Conservation (phyloP, 92 coral and sea anemone genomes). For the Scolanthus callimorphus region DNA sequence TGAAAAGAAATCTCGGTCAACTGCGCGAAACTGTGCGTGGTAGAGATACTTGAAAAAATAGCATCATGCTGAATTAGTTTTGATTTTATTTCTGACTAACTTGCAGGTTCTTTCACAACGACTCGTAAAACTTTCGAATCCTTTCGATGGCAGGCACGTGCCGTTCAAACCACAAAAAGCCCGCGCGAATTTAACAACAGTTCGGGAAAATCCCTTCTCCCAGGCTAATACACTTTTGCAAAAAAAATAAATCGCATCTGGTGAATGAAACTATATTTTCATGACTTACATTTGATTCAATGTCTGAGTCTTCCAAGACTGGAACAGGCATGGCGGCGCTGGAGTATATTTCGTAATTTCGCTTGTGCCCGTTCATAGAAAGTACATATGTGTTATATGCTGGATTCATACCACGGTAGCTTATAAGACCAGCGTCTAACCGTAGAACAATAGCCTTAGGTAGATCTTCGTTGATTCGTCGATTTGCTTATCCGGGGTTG, state of each 20-base stretch:
- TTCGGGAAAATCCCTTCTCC: background rate
- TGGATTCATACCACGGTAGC: conserved; percentile 15
- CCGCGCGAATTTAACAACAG: background rate
- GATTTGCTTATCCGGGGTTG: background rate
- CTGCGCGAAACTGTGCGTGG: no score
- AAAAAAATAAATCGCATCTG: no score
- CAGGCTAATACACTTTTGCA: background rate
- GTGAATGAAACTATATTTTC: no score
- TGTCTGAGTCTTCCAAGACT: conserved; percentile 69
- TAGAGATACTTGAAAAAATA: no score
- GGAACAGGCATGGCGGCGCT: conserved; percentile 74
- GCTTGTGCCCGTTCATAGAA: conserved; percentile 11
- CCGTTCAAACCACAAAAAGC: conserved; percentile 1
- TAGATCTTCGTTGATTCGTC: background rate
- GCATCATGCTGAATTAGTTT: no score
- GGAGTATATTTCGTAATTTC: conserved; percentile 11
- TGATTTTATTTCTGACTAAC: no score
- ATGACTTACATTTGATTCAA: conserved; percentile 83
- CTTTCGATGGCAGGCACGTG: no score
- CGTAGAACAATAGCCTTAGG: background rate
- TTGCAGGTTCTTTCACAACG: no score
- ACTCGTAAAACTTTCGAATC: no score
- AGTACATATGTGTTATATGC: no score
- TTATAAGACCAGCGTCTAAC: no score
- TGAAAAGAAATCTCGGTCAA: no score